A percentile compares a stretch with the other conserved stretches of the same genome.
These are phyloP conservation scores for Xanthorhoe designata DNA, from an alignment of 2,888 invertebrate genomes.

Conservation along the genomic window DNA sequence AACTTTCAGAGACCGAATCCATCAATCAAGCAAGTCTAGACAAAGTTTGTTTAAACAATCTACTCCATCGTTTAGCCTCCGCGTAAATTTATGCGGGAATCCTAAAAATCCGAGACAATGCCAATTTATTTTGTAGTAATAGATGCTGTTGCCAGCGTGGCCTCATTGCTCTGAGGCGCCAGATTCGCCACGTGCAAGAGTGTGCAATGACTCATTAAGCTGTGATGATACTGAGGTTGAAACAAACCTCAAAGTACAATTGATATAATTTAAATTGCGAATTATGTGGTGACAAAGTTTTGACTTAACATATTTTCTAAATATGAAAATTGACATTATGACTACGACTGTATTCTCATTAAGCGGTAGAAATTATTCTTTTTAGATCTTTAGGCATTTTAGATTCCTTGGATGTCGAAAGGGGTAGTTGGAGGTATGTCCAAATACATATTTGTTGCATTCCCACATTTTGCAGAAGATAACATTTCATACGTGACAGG, in stretches of 20 bases:
- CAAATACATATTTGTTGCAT: too few species aligned
- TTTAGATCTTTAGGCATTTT: too few species aligned
- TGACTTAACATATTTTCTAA: too few species aligned
- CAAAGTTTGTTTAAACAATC: constrained; percentile 3
- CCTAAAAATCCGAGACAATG: constrained; percentile 43
- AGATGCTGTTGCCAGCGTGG: constrained; percentile 38
- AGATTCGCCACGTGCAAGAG: constrained; percentile 11
- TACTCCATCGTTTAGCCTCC: constrained; percentile 20
- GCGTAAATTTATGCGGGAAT: constrained; percentile 42
- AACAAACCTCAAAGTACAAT: neutral
- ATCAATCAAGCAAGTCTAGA: constrained; percentile 1
- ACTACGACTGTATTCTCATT: too few species aligned
- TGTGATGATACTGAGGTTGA: neutral
- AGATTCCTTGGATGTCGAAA: too few species aligned
- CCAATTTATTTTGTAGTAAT: constrained; percentile 50
- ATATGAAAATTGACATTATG: too few species aligned
- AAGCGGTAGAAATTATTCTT: too few species aligned
- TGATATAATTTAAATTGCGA: too few species aligned
- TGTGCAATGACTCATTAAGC: constrained; percentile 4
- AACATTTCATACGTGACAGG: too few species aligned
- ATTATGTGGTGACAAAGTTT: too few species aligned
- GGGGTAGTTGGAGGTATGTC: too few species aligned
- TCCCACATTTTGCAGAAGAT: too few species aligned
- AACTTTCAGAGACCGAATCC: neutral
- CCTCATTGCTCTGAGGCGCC: constrained; percentile 40